phyloP scores from a whole-genome alignment of 2,797 vertebrate species.

The Anguilla obscura region DNA sequence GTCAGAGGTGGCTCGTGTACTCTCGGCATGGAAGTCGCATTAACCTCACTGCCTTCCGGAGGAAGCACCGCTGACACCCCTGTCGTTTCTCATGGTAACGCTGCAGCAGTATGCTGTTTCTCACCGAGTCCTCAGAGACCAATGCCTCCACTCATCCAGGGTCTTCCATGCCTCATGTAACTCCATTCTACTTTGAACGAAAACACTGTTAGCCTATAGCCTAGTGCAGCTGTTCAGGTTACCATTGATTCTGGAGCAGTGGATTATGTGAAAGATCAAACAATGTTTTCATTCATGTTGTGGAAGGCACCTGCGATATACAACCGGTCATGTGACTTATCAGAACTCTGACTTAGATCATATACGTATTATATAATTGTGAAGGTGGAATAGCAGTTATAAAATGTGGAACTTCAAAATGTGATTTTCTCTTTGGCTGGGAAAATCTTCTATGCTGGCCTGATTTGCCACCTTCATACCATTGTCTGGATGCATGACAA shows the following conservation, averaged over 20 bases:
- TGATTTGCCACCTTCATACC: neutral
- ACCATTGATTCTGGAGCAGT: neutral
- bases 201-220: neutral
- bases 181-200: neutral
- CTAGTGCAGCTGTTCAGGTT: neutral
- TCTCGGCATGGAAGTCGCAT: neutral
- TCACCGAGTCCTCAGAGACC: neutral
- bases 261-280: neutral
- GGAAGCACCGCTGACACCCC: neutral
- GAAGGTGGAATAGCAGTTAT: neutral
- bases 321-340: neutral
- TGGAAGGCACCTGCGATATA: neutral
- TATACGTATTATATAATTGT: neutral
- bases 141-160: neutral
- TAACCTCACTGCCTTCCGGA: neutral
- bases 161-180: neutral
- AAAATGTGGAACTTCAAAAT: neutral
- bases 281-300: neutral
- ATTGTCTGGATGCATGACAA: neutral
- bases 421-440: neutral
- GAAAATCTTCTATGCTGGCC: neutral
- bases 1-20: neutral
- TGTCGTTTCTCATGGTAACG: neutral
- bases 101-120: neutral
- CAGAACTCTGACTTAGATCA: neutral